Base-by-base conservation (phyloP, 2,113 vertebrate genomes). In the Poecile atricapillus region DNA sequence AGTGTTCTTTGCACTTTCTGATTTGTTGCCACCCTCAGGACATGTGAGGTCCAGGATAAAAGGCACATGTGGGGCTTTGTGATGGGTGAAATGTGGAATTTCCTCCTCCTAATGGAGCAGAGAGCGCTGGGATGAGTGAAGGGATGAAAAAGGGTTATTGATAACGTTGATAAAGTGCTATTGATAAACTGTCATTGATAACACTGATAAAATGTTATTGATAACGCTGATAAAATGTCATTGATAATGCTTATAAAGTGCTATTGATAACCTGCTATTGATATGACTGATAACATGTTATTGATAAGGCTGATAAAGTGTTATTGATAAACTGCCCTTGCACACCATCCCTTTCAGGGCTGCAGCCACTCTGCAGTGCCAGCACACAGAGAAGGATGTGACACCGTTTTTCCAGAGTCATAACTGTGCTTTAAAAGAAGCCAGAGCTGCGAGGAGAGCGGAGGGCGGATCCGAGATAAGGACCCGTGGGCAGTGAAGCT, bases 1-100 rank as follows among this genome's bases (percentile, higher is more conserved):
- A 12, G 27, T 3, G 13, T 23, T 52, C 56, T 82, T 59, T 69
- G 41, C 44, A 30, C 20, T 85, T 91, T 41, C 50, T 77, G 37
- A 44, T 83, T 88, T 90, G 30, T 35, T 89, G 79, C 63, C 22
- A 30, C 43, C 30, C 30, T 55, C 41, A 24, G 53, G 76, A 35
- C 2, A 12, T 24, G 10, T 15, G 49, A 65, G 43, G 41, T 55
- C 23, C 33, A 83, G 76, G 50, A 62, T 49, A 33, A n/a, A 20
- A 1, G 4, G 22, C 62, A 25, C 2, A 24, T 1, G 0, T 0
- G 3, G 47, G 46, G 30, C 9, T 81, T 81, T 87, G 46, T 50
- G 50, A 17, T 76, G 50, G 63, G 28, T 68, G 8, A 59, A 65
- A 83, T 0, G 33, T 62, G 80, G 16, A 4, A 5, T 53, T 69